Conservation (phyloP, 2,888 invertebrate genomes). For the Apamea crenata region DNA sequence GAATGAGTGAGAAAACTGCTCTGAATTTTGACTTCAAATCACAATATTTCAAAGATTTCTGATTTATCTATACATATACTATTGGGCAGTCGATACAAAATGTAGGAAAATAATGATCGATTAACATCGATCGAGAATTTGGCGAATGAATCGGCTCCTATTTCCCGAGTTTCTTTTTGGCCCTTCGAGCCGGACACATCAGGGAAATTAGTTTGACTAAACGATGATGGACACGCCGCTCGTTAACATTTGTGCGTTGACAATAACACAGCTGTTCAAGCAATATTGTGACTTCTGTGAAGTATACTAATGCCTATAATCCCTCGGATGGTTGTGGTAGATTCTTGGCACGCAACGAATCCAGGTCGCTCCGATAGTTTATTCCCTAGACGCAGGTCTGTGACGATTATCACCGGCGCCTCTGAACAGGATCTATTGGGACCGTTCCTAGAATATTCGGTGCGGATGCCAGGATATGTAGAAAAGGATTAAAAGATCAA, state of each 20-base stretch:
- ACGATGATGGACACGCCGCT: constrained; percentile 50
- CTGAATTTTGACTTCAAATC: background rate
- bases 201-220: constrained; percentile 48
- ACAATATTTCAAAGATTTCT: background rate
- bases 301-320: constrained; percentile 48
- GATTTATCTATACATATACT: background rate
- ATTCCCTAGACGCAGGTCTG: constrained; percentile 55
- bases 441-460: constrained; percentile 49
- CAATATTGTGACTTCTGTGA: constrained; percentile 43
- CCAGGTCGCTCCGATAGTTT: constrained; percentile 59
- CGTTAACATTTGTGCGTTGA: constrained; percentile 57
- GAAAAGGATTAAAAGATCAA: constrained; percentile 41
- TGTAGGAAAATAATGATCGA: background rate
- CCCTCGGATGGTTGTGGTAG: constrained; percentile 30
- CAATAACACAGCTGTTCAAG: constrained; percentile 36
- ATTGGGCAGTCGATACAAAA: background rate
- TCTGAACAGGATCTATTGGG: constrained; percentile 53
- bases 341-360: constrained; percentile 59
- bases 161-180: constrained; percentile 18
- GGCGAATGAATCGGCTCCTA: background rate
- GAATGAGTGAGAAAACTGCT: background rate
- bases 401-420: constrained; percentile 58
- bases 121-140: background rate
- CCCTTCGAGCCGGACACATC: constrained; percentile 37
- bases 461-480: constrained; percentile 41